phyloP scores from a whole-genome alignment of 1,140 invertebrate species.

The Metopolophium dirhodum region DNA sequence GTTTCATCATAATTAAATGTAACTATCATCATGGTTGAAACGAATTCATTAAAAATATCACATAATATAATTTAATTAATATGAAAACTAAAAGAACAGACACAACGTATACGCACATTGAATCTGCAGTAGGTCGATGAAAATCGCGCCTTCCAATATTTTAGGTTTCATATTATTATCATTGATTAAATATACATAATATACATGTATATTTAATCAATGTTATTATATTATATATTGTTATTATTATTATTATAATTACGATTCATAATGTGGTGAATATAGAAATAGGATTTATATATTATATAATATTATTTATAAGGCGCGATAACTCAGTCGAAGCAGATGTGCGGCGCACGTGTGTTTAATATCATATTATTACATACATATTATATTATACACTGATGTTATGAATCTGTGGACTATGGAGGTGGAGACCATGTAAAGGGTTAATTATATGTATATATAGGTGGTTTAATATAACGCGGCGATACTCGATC shows the following conservation, averaged over 20 bases:
- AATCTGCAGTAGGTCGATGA: too few relatives aligned
- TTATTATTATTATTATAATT: not conserved
- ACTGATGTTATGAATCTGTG: not conserved
- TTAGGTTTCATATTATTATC: too few relatives aligned
- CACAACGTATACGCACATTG: too few relatives aligned
- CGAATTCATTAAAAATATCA: not conserved
- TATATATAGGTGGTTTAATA: conserved; percentile 54
- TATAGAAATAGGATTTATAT: not conserved
- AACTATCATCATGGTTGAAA: not conserved
- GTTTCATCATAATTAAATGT: not conserved
- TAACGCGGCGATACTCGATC: conserved; percentile 12
- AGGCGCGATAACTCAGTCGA: conserved; percentile 5
- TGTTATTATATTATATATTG: too few relatives aligned
- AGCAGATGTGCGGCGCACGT: not conserved
- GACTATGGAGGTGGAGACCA: not conserved
- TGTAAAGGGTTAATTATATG: conserved; percentile 54
- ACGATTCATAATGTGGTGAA: not conserved
- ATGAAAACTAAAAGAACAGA: not conserved
- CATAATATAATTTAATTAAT: not conserved
- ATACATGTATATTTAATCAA: too few relatives aligned
- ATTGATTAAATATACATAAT: too few relatives aligned
- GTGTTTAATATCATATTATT: not conserved
- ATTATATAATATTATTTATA: not conserved
- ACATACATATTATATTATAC: not conserved
- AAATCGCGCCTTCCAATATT: too few relatives aligned